Base-by-base conservation (phyloP, 2,888 invertebrate species). In the Yponomeuta cagnagella region DNA sequence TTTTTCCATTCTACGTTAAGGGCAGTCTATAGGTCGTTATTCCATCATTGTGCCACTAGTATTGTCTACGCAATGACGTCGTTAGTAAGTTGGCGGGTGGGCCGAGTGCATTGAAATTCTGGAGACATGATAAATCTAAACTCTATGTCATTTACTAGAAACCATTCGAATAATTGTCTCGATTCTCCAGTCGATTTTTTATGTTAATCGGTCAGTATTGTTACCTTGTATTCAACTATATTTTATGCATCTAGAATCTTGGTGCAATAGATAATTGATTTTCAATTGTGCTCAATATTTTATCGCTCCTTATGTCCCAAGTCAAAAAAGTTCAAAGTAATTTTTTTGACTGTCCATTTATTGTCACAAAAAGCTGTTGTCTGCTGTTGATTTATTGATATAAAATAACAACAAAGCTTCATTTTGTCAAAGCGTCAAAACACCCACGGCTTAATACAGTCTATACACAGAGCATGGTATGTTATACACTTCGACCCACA, bases 51-150 rank as follows among this genome's bases (percentile, higher is more conserved):
- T 91, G 82, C 81, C 77, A 81, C 81, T 79, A 80, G 89, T 85
- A 90, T 92, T 91, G 90, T 91, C 82, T 86, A 79, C 79, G 80
- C 78, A 85, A 90, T 80, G 89, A 90, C 87, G 83, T 92, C 90
- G 90, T 92, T 91, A 92, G 91, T 87, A 86, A 81, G 87, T 85
- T 80, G 76, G 85, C 90, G 90, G 91, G 92, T 91, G 92, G 52
- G 92, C 87, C 90, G 30, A 76, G 77, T 79, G 84, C 84, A 89
- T 91, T 90, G 83, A 89, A 85, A 89, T 90, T 90, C 88, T 84
- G 87, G 82, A 81, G 82, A 86, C 80, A 81, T 85, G 82, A 90
- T 90, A 88, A 88, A 91, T 90, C 86, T 86, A 77, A 72, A 72
- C 76, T 77, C 76, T 76, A 73, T 78, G 77, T 79, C 78, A 58